Evolutionary conservation across 1,140 invertebrate genomes (phyloP).

Genomic region (Drosophila burlai): DNA sequence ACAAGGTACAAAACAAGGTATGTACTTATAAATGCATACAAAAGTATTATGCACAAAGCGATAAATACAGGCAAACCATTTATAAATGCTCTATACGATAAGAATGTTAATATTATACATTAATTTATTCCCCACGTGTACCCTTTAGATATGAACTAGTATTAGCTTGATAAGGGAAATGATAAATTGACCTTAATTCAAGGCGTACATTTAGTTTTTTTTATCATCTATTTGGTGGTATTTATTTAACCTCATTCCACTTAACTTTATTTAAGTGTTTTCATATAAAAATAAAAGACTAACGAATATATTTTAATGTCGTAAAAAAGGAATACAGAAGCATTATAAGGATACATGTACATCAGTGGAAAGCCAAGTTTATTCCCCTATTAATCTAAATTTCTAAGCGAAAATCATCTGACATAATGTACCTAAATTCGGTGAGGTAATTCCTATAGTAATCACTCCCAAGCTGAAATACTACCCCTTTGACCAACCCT

Average conservation of each 20-base stretch:
- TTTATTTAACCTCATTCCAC: conserved; percentile 10
- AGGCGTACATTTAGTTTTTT: conserved; percentile 6
- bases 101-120: conserved; percentile 13
- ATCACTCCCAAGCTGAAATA: neutral
- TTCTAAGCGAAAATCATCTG: neutral
- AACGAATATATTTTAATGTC: neutral
- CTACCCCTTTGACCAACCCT: conserved; percentile 18
- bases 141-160: neutral
- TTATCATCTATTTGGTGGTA: conserved; percentile 25
- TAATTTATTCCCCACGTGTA: conserved; percentile 6
- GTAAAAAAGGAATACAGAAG: neutral
- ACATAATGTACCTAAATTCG: neutral
- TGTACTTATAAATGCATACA: neutral
- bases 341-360: too few species aligned
- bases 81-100: neutral
- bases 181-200: conserved; percentile 42
- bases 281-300: too few species aligned
- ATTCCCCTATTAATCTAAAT: neutral
- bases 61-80: neutral
- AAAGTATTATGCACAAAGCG: neutral
- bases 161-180: conserved; percentile 30
- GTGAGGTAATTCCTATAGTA: neutral
- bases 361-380: too few species aligned
- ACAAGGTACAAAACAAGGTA: neutral
- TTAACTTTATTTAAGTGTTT: neutral